Conservation (phyloP, 2,888 invertebrate genomes). For the Brachynemurus nebulosus region DNA sequence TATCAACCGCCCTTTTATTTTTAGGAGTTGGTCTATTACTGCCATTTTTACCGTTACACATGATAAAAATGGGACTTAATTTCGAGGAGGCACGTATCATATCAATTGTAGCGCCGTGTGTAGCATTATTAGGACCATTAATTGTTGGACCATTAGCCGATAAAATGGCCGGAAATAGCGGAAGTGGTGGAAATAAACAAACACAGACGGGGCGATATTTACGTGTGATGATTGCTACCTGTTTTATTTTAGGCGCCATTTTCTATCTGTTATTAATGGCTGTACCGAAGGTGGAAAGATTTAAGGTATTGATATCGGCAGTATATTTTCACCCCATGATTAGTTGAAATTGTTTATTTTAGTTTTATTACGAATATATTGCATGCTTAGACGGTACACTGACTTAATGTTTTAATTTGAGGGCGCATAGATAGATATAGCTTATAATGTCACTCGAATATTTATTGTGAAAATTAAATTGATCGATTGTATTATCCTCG, state of each 20-base stretch:
- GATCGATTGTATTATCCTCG: too few species aligned
- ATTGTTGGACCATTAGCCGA: constrained; percentile 69
- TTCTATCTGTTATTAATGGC: constrained; percentile 52
- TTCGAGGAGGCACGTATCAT: constrained; percentile 61
- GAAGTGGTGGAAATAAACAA: constrained; percentile 26
- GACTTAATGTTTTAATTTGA: too few species aligned
- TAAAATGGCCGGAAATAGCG: constrained; percentile 37
- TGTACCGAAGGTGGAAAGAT: constrained; percentile 50
- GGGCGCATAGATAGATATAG: too few species aligned
- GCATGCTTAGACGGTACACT: too few species aligned
- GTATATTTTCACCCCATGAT: too few species aligned
- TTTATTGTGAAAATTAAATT: too few species aligned
- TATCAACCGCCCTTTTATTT: background rate
- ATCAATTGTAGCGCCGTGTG: constrained; percentile 63
- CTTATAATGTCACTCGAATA: too few species aligned
- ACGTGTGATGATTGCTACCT: constrained; percentile 51
- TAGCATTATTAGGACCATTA: constrained; percentile 65
- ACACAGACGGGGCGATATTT: constrained; percentile 46
- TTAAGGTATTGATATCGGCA: constrained; percentile 38
- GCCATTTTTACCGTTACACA: constrained; percentile 68
- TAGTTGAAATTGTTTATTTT: too few species aligned
- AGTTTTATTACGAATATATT: too few species aligned
- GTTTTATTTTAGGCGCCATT: constrained; percentile 50
- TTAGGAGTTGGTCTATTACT: constrained; percentile 69
- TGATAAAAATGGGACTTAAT: constrained; percentile 58